Evolutionary conservation across 2,113 vertebrate species (phyloP), one percentile per base, ranked within the genome.

Genomic region (Cacatua alba): DNA sequence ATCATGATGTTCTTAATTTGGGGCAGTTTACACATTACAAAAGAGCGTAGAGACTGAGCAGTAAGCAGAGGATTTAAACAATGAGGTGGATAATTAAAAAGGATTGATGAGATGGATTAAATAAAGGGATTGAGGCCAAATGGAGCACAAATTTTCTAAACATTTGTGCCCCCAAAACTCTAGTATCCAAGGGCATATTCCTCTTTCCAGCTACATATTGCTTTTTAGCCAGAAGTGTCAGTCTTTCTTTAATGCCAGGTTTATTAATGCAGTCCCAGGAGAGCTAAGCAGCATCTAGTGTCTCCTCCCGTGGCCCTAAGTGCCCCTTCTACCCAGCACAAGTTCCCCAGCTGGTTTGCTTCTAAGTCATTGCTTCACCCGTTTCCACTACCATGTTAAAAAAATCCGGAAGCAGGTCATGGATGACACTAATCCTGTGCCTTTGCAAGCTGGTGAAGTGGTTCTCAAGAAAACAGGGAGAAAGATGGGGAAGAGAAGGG

Each of bases 51-150:
- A 87, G 60, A n/a, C 74, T 92, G 52, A 92, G 67, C 62, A 94
- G 37, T 72, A 94, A 85, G 70, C 57, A 88, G 63, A 92, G 74
- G 85, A 91, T 95, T 97, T 94, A 93, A 95, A 97, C 88, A 96
- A 95, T 85, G 82, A 95, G 18, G 82, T 89, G 37, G 82, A 96
- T 95, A 95, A 97, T 97, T 96, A 93, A 96, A 97, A 97, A 88
- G 63, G 88, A 95, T 97, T 97, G 94, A 96, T 93, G 91, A 97
- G 14, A 63, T 95, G 82, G 72, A 94, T 94, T 93, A 94, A 95
- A 96, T 90, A 91, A 96, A 90, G 64, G 81, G 91, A 95, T 92
- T 93, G 65, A 89, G 51, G 80, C 63, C 95, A 97, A 95, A 93
- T 46, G 46, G 70, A 92, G 81, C 72, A 88, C 69, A 71, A 70